Evolutionary conservation across 2,888 invertebrate genomes (phyloP), one percentile per base, ranked within the genome.

Genomic region (Cephus nigrinus): DNA sequence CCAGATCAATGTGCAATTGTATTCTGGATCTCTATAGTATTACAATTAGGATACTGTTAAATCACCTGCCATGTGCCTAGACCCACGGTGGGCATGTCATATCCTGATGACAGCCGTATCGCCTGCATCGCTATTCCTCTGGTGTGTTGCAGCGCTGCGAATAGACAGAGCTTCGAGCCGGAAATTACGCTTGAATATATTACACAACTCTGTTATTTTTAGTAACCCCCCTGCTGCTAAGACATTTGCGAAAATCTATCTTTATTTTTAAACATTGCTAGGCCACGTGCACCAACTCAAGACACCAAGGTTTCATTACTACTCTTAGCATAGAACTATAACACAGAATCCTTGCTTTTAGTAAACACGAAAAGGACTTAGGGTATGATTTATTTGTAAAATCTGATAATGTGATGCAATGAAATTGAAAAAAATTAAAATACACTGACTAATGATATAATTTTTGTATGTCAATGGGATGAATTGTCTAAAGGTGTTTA

Each of bases 1-100:
- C 12, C 11, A 75, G 3, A 30, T 74, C 15, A 75, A 69, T 36
- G 30, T n/a, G 23, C 0, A 36, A 68, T 1, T 71, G 23, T 23
- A 9, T 5, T 55, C 0, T 23, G 55, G 55, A 23, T 55, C 55
- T 23, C 23, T 55, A 5, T 2, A 23, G 23, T 55, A 9, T 23
- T 55, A 23, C 0, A 55, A 55, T 55, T 55, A 23, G 55, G 23
- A 55, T 55, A 55, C 5, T 76, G 69, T n/a, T 73, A 36, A 76
- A 88, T 87, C 88, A 94, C 94, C 93, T 95, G 94, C 95, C 95
- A 95, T 69, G 96, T 95, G 75, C 96, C 96, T 84, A 96, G 92
- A 35, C 96, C 96, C 74, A 96, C 90, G 69, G 94, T 92, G n/a
- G 96, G 96, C 93, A 96, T 95, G 82, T 93, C 90, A 87, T 93